Evolutionary conservation across 1,140 invertebrate species (phyloP).

Genomic region (Zaprionus ornatus): DNA sequence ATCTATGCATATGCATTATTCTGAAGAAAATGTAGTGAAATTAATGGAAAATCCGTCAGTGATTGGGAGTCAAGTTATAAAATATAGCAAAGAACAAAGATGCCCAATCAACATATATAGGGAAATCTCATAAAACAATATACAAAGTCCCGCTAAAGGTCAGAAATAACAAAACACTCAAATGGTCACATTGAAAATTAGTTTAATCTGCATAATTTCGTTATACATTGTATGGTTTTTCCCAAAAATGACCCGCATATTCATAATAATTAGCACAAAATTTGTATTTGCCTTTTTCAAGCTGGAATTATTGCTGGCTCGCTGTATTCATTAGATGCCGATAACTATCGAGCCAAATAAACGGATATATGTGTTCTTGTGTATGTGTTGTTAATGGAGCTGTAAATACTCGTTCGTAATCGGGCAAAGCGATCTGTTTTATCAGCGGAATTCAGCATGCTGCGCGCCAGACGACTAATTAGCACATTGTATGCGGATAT

Average conservation of each 20-base stretch:
- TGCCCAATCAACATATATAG: no score
- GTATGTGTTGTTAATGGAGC: neutral
- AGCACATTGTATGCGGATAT: slow-evolving; percentile 10
- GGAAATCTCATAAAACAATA: no score
- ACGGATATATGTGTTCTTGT: neutral
- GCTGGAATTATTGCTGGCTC: slow-evolving; percentile 17
- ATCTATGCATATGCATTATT: no score
- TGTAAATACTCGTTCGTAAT: slow-evolving; percentile 21
- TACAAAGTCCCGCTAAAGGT: no score
- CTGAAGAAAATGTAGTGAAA: no score
- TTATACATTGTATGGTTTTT: neutral
- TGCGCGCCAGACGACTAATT: slow-evolving; percentile 22
- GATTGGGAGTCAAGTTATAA: no score
- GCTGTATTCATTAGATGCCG: slow-evolving; percentile 29
- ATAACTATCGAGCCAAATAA: slow-evolving; percentile 21
- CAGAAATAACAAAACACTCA: no score
- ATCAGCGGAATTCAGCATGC: neutral
- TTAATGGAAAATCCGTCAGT: no score
- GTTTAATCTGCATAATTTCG: neutral
- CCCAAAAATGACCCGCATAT: neutral
- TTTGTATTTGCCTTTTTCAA: neutral
- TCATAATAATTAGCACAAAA: neutral
- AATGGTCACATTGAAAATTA: neutral
- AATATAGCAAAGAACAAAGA: no score
- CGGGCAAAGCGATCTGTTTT: slow-evolving; percentile 2